Evolutionary conservation across 2,888 invertebrate species (phyloP), one percentile per base, ranked within the genome.

Genomic region (Latheticus oryzae): DNA sequence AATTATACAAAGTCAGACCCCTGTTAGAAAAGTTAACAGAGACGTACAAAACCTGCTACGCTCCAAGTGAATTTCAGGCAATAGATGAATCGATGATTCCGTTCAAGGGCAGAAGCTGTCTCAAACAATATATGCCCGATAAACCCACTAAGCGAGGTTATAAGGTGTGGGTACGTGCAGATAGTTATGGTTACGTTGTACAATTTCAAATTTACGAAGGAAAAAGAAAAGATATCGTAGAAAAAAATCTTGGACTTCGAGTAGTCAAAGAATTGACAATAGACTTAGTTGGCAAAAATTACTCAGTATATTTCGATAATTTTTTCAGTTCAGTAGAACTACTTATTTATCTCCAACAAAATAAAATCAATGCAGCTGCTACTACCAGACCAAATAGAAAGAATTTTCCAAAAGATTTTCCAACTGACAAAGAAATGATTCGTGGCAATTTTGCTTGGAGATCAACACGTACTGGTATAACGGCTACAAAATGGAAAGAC

Each of bases 101-200:
- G 26, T 67, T 67, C 43, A 67, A 65, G 50, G 64, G 63, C 2
- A 8, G 61, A 8, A 32, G 30, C 15, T 11, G 32, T 3, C 37
- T 72, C 24, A 71, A 69, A 60, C 70, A 73, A 57, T 73, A 69
- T 62, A 64, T 73, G 43, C 71, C 70, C 21, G 67, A 65, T 45
- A 72, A 73, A 62, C 69, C 69, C 11, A 68, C 68, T 58, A 73
- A 72, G 64, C 58, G 72, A 13, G 72, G 72, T 3, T 72, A 69
- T 58, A 71, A 72, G 60, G 60, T 67, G 11, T 66, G 64, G 65
- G 54, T 59, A 19, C 19, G 61, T 24, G 59, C 63, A 9, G 60
- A 65, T 19, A 17, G 59, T 26, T 37, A 17, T 26, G 65, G 64
- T 9, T 68, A 62, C 43, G 40, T 61, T n/a, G 48, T 38, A 23